Base-by-base conservation (phyloP, 2,113 vertebrate species). In the Natator depressus region DNA sequence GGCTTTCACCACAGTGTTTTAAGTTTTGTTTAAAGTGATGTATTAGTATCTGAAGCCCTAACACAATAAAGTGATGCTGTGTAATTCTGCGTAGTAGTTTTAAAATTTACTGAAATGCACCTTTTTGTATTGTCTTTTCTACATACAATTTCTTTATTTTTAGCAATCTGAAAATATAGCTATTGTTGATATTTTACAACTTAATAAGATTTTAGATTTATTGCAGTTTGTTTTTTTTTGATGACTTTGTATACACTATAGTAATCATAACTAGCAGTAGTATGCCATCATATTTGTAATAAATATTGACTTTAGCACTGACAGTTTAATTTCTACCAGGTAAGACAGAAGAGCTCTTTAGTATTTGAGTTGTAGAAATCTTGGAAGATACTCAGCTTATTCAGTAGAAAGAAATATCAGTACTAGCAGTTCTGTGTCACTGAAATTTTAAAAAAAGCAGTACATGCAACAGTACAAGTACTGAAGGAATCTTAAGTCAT, bases 1-100 rank as follows among this genome's bases (percentile, higher is more conserved):
- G 46, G 55, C 79, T 95, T 97, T 94, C 20, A 85, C 95, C 14
- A 57, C 69, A 91, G 80, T 90, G 38, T 97, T 95, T 93, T 92
- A 87, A 94, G 31, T 96, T 97, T 54, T 95, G 38, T 94, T 96
- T 95, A 81, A 96, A 96, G 51, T 79, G 38, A 24, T 89, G 38
- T 89, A 25, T 89, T 94, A 62, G 6, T 89, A 94, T 89, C 80
- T 84, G 75, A 20, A 87, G 8, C 53, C 94, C 57, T 62, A 90
- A 90, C 38, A 85, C 51, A 95, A 92, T 90, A 93, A 90, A 93
- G 72, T 76, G 89, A 46, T 24, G n/a, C 57, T 86, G 11, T 2
- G 3, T 29, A 14, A 24, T 92, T 90, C 75, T 91, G 0, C 53
- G 65, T 86, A 91, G 25, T 25, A 42, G 8, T 62, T 46, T 51